Evolutionary conservation across 2,113 vertebrate genomes (phyloP).

Genomic region (Orcinus orca): DNA sequence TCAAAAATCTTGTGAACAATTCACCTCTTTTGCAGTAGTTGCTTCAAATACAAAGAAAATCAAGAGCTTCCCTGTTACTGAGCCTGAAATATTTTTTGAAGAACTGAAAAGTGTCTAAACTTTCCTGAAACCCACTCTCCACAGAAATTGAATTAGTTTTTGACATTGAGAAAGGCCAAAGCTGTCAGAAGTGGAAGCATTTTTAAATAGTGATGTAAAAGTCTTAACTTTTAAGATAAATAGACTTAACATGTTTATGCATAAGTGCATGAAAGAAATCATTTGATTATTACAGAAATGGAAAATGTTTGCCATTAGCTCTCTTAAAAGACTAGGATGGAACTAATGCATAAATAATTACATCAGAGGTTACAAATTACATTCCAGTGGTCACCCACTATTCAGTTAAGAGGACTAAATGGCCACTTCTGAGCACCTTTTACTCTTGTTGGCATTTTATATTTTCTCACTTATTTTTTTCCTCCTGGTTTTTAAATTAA

Average conservation of each 20-base stretch:
- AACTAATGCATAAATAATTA: slow-evolving; percentile 51
- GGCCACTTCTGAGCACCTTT: neutral
- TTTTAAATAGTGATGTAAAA: slow-evolving; percentile 67
- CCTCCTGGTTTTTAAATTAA: slow-evolving; percentile 18
- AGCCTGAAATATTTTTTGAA: slow-evolving; percentile 64
- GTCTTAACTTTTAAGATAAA: slow-evolving; percentile 41
- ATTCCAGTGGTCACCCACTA: neutral
- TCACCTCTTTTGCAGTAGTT: slow-evolving; percentile 16
- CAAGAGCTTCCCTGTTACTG: slow-evolving; percentile 39
- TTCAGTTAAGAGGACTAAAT: neutral
- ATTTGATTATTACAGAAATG: slow-evolving; percentile 7
- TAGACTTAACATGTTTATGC: slow-evolving; percentile 39
- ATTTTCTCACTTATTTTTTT: neutral
- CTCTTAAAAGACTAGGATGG: neutral
- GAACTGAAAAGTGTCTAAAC: slow-evolving; percentile 12
- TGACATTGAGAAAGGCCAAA: slow-evolving; percentile 55
- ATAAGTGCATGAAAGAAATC: slow-evolving; percentile 60
- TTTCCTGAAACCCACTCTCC: slow-evolving; percentile 53
- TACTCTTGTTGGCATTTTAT: neutral
- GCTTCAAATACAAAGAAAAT: slow-evolving; percentile 35
- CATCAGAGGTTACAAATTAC: slow-evolving; percentile 46
- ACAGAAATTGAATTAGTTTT: slow-evolving; percentile 63
- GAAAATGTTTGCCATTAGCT: neutral
- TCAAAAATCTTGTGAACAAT: slow-evolving; percentile 52
- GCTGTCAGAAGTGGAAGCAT: slow-evolving; percentile 66